Conservation (phyloP, 1,140 invertebrate species). For the Caerostris extrusa region DNA sequence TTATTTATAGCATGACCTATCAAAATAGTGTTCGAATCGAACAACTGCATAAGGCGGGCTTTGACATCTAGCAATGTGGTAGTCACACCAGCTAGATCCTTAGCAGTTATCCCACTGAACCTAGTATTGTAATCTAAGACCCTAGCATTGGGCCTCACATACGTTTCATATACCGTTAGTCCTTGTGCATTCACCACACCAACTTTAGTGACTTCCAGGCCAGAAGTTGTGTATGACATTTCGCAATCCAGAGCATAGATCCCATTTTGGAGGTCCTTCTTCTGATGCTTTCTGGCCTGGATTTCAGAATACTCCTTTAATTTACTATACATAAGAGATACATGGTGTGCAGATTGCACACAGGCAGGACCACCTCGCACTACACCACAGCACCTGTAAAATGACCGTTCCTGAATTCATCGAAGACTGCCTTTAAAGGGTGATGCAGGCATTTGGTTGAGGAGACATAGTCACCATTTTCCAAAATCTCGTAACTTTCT, state of each 20-base stretch:
- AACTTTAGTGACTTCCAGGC: constrained; percentile 92
- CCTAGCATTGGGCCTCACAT: constrained; percentile 89
- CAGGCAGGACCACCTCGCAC: neutral
- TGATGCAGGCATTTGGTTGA: neutral
- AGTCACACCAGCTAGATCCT: constrained; percentile 86
- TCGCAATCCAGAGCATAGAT: constrained; percentile 96
- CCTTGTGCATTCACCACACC: constrained; percentile 88
- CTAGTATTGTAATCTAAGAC: constrained; percentile 94
- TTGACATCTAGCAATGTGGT: constrained; percentile 92
- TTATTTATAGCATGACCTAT: constrained; percentile 98
- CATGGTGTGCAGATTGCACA: neutral
- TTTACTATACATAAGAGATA: neutral
- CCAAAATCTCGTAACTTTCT: neutral
- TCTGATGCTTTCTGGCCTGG: neutral
- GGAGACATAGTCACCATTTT: neutral
- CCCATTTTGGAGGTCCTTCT: neutral
- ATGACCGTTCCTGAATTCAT: rapidly evolving
- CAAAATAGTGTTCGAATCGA: constrained; percentile 94
- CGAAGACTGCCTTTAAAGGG: neutral
- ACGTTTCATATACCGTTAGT: constrained; percentile 89
- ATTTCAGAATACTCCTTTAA: neutral
- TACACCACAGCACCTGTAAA: neutral
- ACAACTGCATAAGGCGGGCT: constrained; percentile 91
- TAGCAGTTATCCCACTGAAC: constrained; percentile 94
- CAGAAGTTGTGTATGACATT: constrained; percentile 89